Evolutionary conservation across 2,888 invertebrate genomes (phyloP).

Genomic region (Eupithecia exiguata): DNA sequence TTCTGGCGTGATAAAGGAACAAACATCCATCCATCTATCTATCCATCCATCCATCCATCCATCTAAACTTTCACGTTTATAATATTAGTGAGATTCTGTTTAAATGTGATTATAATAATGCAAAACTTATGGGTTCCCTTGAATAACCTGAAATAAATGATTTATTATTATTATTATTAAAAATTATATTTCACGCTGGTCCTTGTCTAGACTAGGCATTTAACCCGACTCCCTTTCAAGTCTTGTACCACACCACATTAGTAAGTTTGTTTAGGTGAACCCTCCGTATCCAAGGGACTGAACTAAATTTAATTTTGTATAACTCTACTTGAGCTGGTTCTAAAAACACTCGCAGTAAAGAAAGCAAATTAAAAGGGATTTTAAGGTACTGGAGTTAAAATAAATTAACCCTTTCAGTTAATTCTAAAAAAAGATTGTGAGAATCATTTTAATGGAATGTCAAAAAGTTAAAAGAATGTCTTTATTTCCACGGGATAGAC

Average conservation of each 20-base stretch:
- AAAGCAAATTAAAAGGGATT: slow-evolving; percentile 36
- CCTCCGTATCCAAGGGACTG: slow-evolving; percentile 50
- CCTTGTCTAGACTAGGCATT: not conserved
- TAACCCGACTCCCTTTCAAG: not conserved
- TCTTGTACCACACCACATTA: slow-evolving; percentile 39
- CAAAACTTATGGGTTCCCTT: too few relatives aligned
- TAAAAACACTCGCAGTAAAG: slow-evolving; percentile 45
- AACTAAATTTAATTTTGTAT: slow-evolving; percentile 69
- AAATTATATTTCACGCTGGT: not conserved
- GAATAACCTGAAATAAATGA: too few relatives aligned
- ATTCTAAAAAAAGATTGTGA: not conserved
- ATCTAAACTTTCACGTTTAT: too few relatives aligned
- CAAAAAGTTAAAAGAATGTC: too few relatives aligned
- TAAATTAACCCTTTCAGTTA: slow-evolving; percentile 12
- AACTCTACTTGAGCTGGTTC: slow-evolving; percentile 57
- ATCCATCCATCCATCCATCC: too few relatives aligned
- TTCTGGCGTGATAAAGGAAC: too few relatives aligned
- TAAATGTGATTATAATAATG: too few relatives aligned
- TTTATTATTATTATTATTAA: too few relatives aligned
- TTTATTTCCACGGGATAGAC: too few relatives aligned
- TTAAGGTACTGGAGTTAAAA: slow-evolving; percentile 14
- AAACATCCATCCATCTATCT: too few relatives aligned
- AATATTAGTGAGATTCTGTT: too few relatives aligned
- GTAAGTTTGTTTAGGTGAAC: slow-evolving; percentile 67
- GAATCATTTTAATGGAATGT: not conserved